Evolutionary conservation across 2,113 vertebrate species (phyloP), one percentile per base, ranked within the genome.

Genomic region (Sphaerodactylus townsendi): DNA sequence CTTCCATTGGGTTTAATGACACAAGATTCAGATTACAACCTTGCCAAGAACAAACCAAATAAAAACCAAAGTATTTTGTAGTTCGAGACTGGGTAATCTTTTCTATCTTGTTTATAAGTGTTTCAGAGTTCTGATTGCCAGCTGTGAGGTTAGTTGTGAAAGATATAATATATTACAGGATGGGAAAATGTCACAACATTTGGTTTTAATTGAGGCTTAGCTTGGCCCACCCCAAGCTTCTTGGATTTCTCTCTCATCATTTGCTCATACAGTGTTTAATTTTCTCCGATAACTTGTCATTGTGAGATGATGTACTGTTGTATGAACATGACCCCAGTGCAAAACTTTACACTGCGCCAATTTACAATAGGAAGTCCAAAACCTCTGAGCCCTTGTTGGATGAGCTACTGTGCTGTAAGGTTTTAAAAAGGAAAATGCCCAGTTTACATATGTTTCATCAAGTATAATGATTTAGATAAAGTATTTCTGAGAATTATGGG

Each of bases 291-390:
- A 78, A 84, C 91, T 91, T 91, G 46, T 85, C 76, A 76, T 83
- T 85, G n/a, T 86, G 82, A 80, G 84, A 91, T 75, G 85, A 90
- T 81, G 78, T 84, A 86, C 53, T 87, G 33, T 77, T 2, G 44
- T 92, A 75, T 90, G 84, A 93, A 94, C 88, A 86, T 39, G 69
- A 88, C 35, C 86, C 86, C 5, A 4, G 66, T 69, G 41, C 85
- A 88, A 93, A 87, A 91, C 90, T 80, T 75, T 77, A 81, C 81
- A 90, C 91, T 91, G 85, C 91, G 87, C 75, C 86, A 88, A 82
- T 95, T 95, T 95, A 92, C 87, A 88, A 50, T 66, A 92, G 85
- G 88, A 94, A 94, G 93, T 93, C 77, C 88, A 92, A 92, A 94
- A 87, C 86, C 84, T 85, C 69, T 37, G 6, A 87, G 88, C 77